Conservation (phyloP, 2,113 vertebrate species). For the Ptilonorhynchus violaceus region DNA sequence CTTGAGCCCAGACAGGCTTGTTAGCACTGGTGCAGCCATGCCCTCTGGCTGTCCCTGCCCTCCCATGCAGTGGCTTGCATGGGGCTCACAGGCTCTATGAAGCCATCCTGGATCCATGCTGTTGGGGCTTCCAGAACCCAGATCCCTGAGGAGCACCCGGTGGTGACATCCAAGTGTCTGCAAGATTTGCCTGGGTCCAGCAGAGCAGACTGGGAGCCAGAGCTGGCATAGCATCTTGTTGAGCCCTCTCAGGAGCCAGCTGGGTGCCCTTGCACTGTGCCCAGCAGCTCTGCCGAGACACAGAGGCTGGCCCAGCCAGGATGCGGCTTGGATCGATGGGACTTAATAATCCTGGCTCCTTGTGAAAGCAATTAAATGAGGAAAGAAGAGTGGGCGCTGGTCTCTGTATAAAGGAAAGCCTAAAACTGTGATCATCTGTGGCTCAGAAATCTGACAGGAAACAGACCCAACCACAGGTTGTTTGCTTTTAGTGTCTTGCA, state of each 20-base stretch:
- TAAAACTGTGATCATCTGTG: neutral
- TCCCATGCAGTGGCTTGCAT: fast-evolving
- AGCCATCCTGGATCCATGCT: neutral
- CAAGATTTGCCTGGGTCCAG: neutral
- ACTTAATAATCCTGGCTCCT: neutral
- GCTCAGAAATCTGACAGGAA: neutral
- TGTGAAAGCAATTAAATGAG: neutral
- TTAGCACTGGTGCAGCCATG: fast-evolving
- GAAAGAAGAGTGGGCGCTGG: neutral
- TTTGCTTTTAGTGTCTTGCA: neutral
- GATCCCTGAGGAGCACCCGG: neutral
- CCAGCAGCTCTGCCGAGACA: neutral
- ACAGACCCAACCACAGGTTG: neutral
- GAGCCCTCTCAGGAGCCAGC: neutral
- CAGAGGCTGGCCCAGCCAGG: neutral
- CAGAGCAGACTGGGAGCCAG: neutral
- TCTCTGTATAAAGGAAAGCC: neutral
- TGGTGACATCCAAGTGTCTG: fast-evolving
- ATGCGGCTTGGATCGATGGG: neutral
- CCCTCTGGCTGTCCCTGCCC: neutral
- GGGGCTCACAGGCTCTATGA: neutral
- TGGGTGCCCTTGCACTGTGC: fast-evolving
- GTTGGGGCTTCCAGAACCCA: neutral
- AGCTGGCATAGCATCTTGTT: neutral
- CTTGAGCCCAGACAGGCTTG: neutral